phyloP scores from a whole-genome alignment of 2,888 invertebrate genomes.

The Balanococcus diminutus region DNA sequence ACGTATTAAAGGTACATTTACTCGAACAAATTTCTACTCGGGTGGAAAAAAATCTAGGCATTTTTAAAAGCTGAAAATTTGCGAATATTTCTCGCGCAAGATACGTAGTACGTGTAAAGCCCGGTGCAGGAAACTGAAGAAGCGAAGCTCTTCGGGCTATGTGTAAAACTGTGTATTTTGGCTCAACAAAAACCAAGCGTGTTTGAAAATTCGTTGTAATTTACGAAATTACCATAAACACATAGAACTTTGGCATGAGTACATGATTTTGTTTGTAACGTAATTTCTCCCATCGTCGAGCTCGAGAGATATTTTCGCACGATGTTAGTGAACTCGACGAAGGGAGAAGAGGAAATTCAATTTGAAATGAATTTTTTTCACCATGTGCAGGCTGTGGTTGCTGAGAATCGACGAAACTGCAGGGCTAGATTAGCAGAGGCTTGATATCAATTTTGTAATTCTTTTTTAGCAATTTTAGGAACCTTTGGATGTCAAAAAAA shows the following conservation, averaged over 20 bases:
- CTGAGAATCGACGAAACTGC: too few species aligned
- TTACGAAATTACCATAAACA: constrained; percentile 6
- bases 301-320: background rate
- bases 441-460: too few species aligned
- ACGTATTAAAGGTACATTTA: too few species aligned
- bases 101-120: too few species aligned
- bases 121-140: background rate
- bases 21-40: background rate
- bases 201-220: background rate
- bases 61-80: background rate
- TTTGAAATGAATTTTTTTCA: background rate
- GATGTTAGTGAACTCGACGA: background rate
- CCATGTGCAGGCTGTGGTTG: too few species aligned
- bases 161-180: background rate
- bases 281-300: background rate
- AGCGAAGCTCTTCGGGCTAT: background rate
- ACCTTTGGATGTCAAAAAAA: too few species aligned
- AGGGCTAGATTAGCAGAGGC: too few species aligned
- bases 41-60: background rate
- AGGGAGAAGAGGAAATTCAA: background rate
- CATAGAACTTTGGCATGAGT: background rate
- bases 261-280: background rate
- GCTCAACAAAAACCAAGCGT: background rate
- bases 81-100: background rate
- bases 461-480: too few species aligned